phyloP scores from a whole-genome alignment of 2,888 invertebrate genomes.

The Luperina nickerlii region DNA sequence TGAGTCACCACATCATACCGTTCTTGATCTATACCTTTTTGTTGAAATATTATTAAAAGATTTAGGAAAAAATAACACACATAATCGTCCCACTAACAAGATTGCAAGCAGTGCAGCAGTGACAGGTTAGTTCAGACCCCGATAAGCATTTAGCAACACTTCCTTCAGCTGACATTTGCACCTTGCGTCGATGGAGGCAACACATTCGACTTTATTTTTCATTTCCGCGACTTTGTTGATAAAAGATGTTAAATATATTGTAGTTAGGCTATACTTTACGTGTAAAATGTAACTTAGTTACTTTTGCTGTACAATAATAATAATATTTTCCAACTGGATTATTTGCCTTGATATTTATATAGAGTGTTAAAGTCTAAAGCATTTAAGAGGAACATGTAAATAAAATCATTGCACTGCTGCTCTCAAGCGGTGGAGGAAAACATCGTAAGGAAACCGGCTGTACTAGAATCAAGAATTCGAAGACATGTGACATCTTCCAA shows the following conservation, averaged over 20 bases:
- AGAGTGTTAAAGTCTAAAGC: neutral
- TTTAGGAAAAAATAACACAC: neutral
- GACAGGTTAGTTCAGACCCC: conserved; percentile 55
- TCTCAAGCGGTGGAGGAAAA: neutral
- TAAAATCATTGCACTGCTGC: neutral
- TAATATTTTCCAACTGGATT: neutral
- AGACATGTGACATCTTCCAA: neutral
- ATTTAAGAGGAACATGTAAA: neutral
- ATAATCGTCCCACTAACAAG: neutral
- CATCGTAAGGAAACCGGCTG: neutral
- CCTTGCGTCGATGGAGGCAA: conserved; percentile 48
- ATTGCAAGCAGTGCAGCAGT: conserved; percentile 33
- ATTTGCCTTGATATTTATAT: neutral
- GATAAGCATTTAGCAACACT: conserved; percentile 53
- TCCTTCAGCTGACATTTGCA: conserved; percentile 55
- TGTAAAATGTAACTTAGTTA: neutral
- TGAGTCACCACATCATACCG: neutral
- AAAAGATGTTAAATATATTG: conserved; percentile 11
- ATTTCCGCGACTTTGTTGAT: conserved; percentile 34
- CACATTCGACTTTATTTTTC: conserved; percentile 49
- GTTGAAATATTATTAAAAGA: neutral
- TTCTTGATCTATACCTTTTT: neutral
- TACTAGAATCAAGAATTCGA: neutral
- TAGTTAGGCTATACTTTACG: neutral
- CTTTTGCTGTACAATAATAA: neutral